Evolutionary conservation across 2,888 invertebrate species (phyloP).

Genomic region (Taphrorychus bicolor): DNA sequence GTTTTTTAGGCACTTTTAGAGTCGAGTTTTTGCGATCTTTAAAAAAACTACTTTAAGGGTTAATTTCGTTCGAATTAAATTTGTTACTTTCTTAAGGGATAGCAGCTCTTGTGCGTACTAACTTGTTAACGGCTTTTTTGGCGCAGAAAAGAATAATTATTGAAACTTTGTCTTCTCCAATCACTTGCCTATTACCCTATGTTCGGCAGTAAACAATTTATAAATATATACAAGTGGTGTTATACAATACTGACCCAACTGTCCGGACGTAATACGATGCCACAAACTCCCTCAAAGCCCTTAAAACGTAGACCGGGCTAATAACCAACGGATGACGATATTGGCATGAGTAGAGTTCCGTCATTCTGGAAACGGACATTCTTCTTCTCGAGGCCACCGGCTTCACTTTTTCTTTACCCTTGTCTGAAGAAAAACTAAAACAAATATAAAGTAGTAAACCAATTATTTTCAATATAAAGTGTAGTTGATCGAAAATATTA

Average conservation of each 20-base stretch:
- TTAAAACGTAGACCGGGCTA: constrained; percentile 71
- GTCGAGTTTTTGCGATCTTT: too few relatives aligned
- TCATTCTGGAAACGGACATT: neutral
- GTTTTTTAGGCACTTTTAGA: too few relatives aligned
- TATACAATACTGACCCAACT: constrained; percentile 46
- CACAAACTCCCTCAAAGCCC: constrained; percentile 71
- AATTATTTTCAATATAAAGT: too few relatives aligned
- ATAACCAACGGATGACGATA: constrained; percentile 70
- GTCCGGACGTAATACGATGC: constrained; percentile 55
- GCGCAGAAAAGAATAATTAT: too few relatives aligned
- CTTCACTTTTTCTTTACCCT: constrained; percentile 25
- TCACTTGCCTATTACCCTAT: too few relatives aligned
- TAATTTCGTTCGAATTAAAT: too few relatives aligned
- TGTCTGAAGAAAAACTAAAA: constrained; percentile 12
- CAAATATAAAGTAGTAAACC: neutral
- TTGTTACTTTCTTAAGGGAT: too few relatives aligned
- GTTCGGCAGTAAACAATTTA: too few relatives aligned
- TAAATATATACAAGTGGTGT: too few relatives aligned
- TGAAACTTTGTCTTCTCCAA: neutral
- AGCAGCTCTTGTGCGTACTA: too few relatives aligned
- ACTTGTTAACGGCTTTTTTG: neutral
- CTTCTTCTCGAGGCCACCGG: constrained; percentile 2
- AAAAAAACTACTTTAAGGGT: too few relatives aligned
- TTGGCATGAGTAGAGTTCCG: constrained; percentile 42
- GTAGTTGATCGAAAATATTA: too few relatives aligned